Evolutionary conservation across 2,888 invertebrate genomes (phyloP).

Genomic region (Halictus ligatus): DNA sequence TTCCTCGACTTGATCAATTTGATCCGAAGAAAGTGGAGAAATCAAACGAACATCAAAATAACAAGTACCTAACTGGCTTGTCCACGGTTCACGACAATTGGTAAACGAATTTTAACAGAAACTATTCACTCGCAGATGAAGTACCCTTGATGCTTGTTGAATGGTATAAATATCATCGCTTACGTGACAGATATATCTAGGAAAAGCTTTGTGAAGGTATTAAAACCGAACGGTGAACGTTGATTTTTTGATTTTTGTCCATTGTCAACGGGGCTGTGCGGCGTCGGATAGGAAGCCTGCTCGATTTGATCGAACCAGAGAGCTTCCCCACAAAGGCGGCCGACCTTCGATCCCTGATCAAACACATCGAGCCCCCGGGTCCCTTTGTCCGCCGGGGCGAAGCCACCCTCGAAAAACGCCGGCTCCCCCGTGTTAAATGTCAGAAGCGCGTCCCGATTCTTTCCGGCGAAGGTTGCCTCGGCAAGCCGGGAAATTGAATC

Average conservation of each 20-base stretch:
- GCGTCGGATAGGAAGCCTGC: background rate
- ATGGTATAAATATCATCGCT: too few relatives aligned
- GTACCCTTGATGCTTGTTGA: too few relatives aligned
- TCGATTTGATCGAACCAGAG: background rate
- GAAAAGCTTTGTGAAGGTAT: background rate
- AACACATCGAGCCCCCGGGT: background rate
- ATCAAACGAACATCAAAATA: too few relatives aligned
- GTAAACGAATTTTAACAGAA: too few relatives aligned
- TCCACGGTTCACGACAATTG: too few relatives aligned
- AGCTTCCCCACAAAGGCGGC: background rate
- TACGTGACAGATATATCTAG: background rate
- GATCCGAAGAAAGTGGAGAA: too few relatives aligned
- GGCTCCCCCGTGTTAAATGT: conserved; percentile 11
- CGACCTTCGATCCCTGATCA: background rate
- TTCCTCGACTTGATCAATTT: too few relatives aligned
- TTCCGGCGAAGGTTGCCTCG: conserved; percentile 1
- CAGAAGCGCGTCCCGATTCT: background rate
- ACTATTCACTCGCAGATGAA: too few relatives aligned
- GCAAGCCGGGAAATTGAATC: conserved; percentile 20
- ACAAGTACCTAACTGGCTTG: too few relatives aligned
- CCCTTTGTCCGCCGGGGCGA: background rate
- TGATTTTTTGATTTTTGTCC: background rate
- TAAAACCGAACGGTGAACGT: background rate
- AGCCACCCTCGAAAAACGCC: background rate
- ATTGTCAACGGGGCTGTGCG: background rate